Conservation (phyloP, 2,888 invertebrate genomes). For the Crossocerus cetratus region DNA sequence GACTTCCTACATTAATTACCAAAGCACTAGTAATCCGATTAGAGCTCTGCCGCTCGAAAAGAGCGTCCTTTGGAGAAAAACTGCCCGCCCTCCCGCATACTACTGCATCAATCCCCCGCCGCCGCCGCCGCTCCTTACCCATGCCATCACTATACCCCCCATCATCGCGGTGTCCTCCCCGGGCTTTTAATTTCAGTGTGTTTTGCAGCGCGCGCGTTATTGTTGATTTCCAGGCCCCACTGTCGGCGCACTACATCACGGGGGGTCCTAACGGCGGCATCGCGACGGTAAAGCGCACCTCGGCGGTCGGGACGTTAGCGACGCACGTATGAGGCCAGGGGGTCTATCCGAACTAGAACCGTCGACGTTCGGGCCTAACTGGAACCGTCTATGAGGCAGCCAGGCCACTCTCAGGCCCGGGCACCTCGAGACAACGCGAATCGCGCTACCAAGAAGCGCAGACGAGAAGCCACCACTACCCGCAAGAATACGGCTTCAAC, state of each 20-base stretch:
- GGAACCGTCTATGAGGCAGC: conserved; percentile 42
- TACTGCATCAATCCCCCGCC: neutral
- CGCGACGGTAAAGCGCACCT: conserved; percentile 80
- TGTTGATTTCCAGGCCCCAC: conserved; percentile 67
- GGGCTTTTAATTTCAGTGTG: conserved; percentile 1
- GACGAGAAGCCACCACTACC: conserved; percentile 15
- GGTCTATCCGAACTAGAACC: conserved; percentile 72
- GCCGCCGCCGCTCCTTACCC: too few species aligned
- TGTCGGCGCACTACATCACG: conserved; percentile 75
- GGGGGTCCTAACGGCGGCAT: conserved; percentile 79
- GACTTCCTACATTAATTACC: neutral
- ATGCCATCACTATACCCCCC: neutral
- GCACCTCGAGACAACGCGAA: conserved; percentile 16
- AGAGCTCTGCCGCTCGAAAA: neutral
- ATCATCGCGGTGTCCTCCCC: conserved; percentile 3
- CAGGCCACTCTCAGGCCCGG: conserved; percentile 31
- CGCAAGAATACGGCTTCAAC: neutral
- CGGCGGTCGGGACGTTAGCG: conserved; percentile 80
- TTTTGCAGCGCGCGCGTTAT: conserved; percentile 6
- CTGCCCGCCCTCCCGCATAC: neutral
- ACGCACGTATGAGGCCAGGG: conserved; percentile 82
- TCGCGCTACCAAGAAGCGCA: conserved; percentile 10
- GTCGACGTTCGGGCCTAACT: conserved; percentile 56
- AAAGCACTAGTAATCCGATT: neutral
- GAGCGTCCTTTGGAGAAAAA: neutral